Evolutionary conservation across 2,113 vertebrate genomes (phyloP).

Genomic region (Anguilla japonica): DNA sequence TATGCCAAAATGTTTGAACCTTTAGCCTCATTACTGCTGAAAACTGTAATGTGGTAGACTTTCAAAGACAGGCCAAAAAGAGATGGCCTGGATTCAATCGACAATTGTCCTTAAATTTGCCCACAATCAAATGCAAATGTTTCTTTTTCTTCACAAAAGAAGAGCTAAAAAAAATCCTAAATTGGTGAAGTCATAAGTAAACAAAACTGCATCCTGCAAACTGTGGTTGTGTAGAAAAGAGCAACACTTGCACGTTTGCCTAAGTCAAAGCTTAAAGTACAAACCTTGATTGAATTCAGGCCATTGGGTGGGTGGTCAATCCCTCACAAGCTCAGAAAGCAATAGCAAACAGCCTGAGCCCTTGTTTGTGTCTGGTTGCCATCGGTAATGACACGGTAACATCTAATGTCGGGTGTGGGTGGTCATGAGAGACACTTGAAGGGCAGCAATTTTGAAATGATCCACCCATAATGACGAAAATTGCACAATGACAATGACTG

Average conservation of each 20-base stretch:
- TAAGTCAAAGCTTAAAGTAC: not conserved
- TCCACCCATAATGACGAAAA: not conserved
- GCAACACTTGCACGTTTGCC: not conserved
- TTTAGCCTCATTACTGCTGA: not conserved
- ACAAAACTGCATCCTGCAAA: not conserved
- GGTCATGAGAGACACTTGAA: conserved; percentile 24
- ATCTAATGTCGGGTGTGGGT: conserved; percentile 15
- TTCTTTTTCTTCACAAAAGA: not conserved
- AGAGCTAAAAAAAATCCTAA: too few relatives aligned
- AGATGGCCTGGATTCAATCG: not conserved
- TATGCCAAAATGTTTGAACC: not conserved
- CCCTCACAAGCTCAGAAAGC: not conserved
- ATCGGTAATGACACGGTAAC: conserved; percentile 27
- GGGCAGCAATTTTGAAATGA: not conserved
- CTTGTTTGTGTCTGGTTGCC: conserved; percentile 34
- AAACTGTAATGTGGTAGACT: not conserved
- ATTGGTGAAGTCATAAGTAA: not conserved
- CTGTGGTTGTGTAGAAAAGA: not conserved
- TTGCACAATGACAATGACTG: not conserved
- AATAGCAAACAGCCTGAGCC: not conserved
- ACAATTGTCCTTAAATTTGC: not conserved
- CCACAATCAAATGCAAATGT: not conserved
- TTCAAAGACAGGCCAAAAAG: not conserved
- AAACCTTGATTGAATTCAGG: not conserved
- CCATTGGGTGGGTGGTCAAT: not conserved